phyloP scores from a whole-genome alignment of 2,797 vertebrate species.

The Bradypus variegatus region DNA sequence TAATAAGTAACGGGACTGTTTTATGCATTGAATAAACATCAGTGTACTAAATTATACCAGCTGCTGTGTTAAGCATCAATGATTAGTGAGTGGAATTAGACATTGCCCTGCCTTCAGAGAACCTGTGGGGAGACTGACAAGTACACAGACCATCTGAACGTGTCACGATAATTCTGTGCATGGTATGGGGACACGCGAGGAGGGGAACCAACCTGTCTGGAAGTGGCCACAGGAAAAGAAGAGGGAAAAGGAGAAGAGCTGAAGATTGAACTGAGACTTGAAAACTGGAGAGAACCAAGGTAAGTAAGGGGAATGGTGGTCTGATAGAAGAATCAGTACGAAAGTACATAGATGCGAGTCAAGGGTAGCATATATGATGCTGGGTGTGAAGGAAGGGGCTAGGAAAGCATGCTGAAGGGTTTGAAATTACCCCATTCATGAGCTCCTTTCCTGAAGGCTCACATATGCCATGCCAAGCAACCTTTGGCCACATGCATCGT shows the following conservation, averaged over 20 bases:
- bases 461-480: not conserved
- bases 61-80: not conserved
- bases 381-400: not conserved
- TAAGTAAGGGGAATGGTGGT: not conserved
- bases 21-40: constrained; percentile 6
- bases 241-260: not conserved
- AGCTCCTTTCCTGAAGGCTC: not conserved
- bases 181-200: not conserved
- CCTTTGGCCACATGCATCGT: not conserved
- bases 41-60: not conserved
- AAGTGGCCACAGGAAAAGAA: too few relatives aligned
- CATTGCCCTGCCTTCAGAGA: not conserved
- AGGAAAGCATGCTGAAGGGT: not conserved
- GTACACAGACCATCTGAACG: not conserved
- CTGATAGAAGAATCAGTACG: not conserved
- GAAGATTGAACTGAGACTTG: not conserved
- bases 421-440: not conserved
- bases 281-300: not conserved
- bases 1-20: not conserved
- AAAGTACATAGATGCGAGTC: not conserved
- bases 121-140: not conserved
- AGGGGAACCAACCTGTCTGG: not conserved
- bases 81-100: not conserved
- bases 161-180: not conserved
- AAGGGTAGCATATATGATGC: not conserved